phyloP scores from a whole-genome alignment of 2,797 vertebrate genomes.

The Merluccius polli region DNA sequence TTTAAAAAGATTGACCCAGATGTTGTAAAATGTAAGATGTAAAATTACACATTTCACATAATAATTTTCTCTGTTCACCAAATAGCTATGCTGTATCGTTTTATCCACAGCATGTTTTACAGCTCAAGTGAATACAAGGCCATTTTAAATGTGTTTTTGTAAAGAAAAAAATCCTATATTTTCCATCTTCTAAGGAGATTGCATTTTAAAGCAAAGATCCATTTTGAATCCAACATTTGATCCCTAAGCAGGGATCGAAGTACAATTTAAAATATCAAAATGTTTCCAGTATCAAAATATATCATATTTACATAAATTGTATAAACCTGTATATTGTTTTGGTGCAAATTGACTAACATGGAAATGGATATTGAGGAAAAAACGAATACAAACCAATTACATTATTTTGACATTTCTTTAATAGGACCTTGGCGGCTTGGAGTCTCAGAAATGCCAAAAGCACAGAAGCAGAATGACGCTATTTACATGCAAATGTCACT shows the following conservation, averaged over 20 bases:
- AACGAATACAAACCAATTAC: conserved; percentile 37
- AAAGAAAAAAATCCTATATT: not conserved
- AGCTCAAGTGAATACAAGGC: not conserved
- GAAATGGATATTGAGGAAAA: conserved; percentile 31
- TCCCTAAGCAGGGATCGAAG: not conserved
- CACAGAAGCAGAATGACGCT: conserved; percentile 56
- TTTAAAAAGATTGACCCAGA: not conserved
- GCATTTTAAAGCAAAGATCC: not conserved
- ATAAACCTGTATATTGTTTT: not conserved
- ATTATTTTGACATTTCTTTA: conserved; percentile 54
- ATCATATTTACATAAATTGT: not conserved
- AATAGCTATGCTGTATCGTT: not conserved
- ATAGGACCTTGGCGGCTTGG: conserved; percentile 50
- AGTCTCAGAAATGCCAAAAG: conserved; percentile 60
- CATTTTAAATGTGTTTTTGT: not conserved
- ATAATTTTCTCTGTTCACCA: not conserved
- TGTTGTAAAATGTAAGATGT: not conserved
- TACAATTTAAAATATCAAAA: not conserved
- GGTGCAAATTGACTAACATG: conserved; percentile 30
- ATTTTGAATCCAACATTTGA: too few species aligned
- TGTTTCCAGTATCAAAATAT: not conserved
- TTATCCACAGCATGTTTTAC: not conserved
- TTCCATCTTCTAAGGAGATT: not conserved
- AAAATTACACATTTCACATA: not conserved
- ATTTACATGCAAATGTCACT: conserved; percentile 73